phyloP scores from a whole-genome alignment of 2,888 invertebrate genomes.

The Drosophila infuscata region DNA sequence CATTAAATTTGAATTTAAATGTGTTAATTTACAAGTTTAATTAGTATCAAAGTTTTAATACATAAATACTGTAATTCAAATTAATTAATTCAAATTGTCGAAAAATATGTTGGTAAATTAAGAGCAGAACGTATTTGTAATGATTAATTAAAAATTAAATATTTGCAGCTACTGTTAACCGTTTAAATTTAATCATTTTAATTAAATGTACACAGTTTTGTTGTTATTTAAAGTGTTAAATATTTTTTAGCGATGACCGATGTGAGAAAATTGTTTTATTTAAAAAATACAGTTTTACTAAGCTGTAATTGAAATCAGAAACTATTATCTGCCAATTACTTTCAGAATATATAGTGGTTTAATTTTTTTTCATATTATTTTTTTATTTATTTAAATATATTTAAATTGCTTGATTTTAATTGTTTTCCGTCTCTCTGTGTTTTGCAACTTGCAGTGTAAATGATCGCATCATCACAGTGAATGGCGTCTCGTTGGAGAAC shows the following conservation, averaged over 20 bases:
- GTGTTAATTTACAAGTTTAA: not conserved
- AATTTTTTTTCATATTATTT: not conserved
- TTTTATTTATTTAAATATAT: not conserved
- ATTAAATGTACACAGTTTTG: not conserved
- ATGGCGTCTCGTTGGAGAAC: constrained; percentile 97
- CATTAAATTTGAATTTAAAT: not conserved
- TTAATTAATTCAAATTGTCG: not conserved
- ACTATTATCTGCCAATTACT: not conserved
- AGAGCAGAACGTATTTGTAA: no score
- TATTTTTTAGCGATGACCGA: not conserved
- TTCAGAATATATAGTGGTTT: not conserved
- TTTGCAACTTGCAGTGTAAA: constrained; percentile 91
- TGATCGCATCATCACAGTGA: constrained; percentile 98
- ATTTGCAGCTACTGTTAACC: no score
- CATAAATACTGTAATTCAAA: not conserved
- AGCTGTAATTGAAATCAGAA: not conserved
- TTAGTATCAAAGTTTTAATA: not conserved
- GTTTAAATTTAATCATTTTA: not conserved
- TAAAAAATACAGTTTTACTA: not conserved
- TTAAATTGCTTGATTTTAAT: not conserved
- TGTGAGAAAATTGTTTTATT: not conserved
- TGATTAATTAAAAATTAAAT: no score
- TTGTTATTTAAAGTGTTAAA: not conserved
- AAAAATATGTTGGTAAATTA: no score
- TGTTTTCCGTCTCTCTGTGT: not conserved